A percentile compares a stretch with the other conserved stretches of the same genome.
Evolutionary conservation across 2,888 invertebrate genomes (phyloP).

Genomic region (Lepidonotus clava): DNA sequence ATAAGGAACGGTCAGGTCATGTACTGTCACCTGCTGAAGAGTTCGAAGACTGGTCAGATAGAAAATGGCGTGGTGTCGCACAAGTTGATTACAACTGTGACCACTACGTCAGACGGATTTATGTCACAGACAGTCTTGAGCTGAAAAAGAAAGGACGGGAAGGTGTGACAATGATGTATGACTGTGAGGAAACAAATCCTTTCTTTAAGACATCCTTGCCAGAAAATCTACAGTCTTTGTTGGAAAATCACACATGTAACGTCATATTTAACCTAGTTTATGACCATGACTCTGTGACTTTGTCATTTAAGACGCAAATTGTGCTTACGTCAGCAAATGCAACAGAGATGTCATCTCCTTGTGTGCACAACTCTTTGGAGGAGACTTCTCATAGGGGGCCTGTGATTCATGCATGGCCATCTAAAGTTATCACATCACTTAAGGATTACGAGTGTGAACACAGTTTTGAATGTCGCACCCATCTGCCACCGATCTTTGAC

Average conservation of each 20-base stretch:
- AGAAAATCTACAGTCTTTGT: background rate
- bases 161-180: background rate
- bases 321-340: background rate
- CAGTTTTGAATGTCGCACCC: background rate
- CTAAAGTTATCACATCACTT: background rate
- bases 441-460: slow-evolving; percentile 10
- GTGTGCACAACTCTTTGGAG: too few relatives aligned
- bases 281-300: background rate
- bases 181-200: background rate
- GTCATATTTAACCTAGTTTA: background rate
- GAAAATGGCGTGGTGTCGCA: background rate
- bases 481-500: background rate
- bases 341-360: background rate
- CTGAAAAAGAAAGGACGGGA: background rate
- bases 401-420: background rate
- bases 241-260: background rate
- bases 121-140: background rate
- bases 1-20: background rate
- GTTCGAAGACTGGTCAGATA: background rate
- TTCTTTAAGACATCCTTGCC: background rate
- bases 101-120: background rate
- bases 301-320: background rate
- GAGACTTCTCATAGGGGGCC: too few relatives aligned
- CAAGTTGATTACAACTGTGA: background rate
- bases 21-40: background rate